A percentile compares a stretch with the other conserved stretches of the same genome.
phyloP scores from a whole-genome alignment of 2,113 vertebrate species.

The Passer domesticus region DNA sequence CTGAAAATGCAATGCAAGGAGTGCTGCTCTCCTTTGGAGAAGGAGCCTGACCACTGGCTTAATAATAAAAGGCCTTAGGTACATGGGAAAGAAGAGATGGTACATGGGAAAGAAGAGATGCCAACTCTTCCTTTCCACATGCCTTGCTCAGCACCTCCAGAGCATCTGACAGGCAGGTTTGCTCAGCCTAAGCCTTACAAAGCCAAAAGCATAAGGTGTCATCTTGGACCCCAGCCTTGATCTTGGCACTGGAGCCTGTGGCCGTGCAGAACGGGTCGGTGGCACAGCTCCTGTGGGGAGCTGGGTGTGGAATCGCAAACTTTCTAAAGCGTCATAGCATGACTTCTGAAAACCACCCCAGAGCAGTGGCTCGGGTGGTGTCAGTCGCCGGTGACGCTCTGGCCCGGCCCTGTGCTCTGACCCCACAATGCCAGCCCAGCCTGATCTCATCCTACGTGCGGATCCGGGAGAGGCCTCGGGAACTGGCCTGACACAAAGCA shows the following conservation, averaged over 20 bases:
- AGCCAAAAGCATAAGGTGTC: neutral
- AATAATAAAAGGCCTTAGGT: neutral
- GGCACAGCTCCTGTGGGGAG: fast-evolving
- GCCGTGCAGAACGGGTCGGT: neutral
- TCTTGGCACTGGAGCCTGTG: neutral
- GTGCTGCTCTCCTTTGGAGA: neutral
- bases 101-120: neutral
- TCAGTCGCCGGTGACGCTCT: fast-evolving
- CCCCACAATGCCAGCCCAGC: neutral
- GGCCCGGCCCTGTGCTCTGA: fast-evolving
- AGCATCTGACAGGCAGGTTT: neutral
- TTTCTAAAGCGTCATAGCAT: neutral
- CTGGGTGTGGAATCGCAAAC: fast-evolving
- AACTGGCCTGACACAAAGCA: neutral
- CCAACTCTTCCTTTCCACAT: neutral
- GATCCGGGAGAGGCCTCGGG: neutral
- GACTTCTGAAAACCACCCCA: neutral
- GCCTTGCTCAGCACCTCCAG: fast-evolving
- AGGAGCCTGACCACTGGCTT: neutral
- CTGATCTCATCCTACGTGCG: neutral
- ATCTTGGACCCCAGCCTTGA: neutral
- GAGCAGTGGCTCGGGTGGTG: fast-evolving
- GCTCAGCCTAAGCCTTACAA: neutral
- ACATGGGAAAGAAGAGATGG: neutral
- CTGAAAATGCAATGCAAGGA: neutral